Conservation (phyloP, 2,113 vertebrate species). For the Pipra filicauda region DNA sequence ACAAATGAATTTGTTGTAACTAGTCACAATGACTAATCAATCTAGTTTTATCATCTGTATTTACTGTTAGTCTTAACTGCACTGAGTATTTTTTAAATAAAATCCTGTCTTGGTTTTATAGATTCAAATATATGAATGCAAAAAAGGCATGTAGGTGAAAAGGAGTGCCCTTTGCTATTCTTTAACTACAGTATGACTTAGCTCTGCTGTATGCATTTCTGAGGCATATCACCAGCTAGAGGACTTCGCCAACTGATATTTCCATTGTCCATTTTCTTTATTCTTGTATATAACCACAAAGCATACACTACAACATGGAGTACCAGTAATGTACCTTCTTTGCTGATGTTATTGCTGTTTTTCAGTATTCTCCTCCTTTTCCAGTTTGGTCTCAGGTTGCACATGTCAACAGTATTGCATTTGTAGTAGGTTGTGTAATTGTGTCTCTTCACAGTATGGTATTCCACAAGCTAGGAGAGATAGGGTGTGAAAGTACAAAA, state of each 20-base stretch:
- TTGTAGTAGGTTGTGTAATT: neutral
- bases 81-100: conserved; percentile 3
- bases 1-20: conserved; percentile 28
- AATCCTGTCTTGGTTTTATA: neutral
- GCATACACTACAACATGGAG: neutral
- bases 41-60: conserved; percentile 24
- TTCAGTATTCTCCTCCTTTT: neutral
- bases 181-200: neutral
- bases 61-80: conserved; percentile 11
- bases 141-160: neutral
- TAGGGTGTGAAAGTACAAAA: neutral
- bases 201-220: neutral
- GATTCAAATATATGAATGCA: neutral
- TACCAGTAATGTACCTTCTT: neutral
- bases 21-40: conserved; percentile 16
- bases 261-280: neutral
- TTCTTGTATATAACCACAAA: neutral
- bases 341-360: neutral
- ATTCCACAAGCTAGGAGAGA: neutral
- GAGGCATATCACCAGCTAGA: neutral
- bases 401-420: neutral
- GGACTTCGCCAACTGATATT: rapidly evolving
- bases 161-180: neutral
- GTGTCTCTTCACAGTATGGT: neutral
- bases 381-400: neutral